phyloP scores from a whole-genome alignment of 2,888 invertebrate species.

The Unio delphinus region DNA sequence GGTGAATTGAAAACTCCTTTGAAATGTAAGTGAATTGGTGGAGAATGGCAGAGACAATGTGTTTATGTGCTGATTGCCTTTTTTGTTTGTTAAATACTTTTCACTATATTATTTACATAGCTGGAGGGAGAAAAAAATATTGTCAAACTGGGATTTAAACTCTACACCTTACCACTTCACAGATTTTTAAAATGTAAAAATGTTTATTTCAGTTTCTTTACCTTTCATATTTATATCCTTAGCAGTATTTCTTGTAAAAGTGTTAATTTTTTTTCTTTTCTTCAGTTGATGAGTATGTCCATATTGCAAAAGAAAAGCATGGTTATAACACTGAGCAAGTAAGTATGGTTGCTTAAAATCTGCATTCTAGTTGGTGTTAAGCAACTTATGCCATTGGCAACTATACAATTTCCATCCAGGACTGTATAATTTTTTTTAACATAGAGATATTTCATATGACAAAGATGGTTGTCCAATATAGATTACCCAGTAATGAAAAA shows the following conservation, averaged over 20 bases:
- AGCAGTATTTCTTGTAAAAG: background rate
- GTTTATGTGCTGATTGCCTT: too few relatives aligned
- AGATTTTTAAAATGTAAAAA: background rate
- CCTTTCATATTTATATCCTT: background rate
- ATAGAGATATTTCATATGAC: too few relatives aligned
- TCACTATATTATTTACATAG: too few relatives aligned
- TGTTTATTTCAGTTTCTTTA: conserved; percentile 1
- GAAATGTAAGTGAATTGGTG: too few relatives aligned
- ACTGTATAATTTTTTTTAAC: too few relatives aligned
- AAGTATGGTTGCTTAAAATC: conserved; percentile 10
- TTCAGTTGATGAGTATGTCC: conserved; percentile 95
- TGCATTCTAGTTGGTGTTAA: background rate
- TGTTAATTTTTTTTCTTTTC: conserved; percentile 32
- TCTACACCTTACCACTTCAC: background rate
- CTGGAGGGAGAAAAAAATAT: too few relatives aligned
- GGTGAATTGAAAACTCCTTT: too few relatives aligned
- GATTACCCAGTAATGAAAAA: too few relatives aligned
- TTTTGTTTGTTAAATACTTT: too few relatives aligned
- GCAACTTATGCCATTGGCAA: background rate
- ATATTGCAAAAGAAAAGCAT: conserved; percentile 95
- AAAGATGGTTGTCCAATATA: too few relatives aligned
- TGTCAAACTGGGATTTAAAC: too few relatives aligned
- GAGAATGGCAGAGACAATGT: too few relatives aligned
- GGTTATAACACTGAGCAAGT: conserved; percentile 95
- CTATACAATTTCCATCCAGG: background rate